Evolutionary conservation across 2,113 vertebrate genomes (phyloP).

Genomic region (Ciconia maguari): DNA sequence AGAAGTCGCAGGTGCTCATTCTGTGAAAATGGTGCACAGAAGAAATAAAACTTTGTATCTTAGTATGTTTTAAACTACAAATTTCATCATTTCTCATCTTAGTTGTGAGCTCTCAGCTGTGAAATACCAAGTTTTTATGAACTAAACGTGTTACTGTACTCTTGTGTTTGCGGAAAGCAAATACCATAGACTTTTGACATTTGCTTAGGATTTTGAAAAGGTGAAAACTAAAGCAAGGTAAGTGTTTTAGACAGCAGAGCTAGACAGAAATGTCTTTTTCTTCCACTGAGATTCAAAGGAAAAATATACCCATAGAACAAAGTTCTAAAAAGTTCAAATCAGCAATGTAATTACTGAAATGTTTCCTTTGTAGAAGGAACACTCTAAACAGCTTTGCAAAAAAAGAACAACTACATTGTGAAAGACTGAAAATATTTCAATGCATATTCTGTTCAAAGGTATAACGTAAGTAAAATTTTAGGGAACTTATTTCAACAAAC

Average conservation of each 20-base stretch:
- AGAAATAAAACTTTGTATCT: accelerated
- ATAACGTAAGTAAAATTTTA: not conserved
- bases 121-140: not conserved
- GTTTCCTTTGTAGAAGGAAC: not conserved
- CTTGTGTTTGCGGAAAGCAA: not conserved
- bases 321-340: not conserved
- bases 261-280: not conserved
- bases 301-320: not conserved
- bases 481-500: not conserved
- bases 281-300: not conserved
- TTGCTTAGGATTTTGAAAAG: not conserved
- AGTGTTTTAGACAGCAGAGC: not conserved
- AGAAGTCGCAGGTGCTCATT: accelerated
- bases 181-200: not conserved
- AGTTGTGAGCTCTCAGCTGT: not conserved
- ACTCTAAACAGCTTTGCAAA: not conserved
- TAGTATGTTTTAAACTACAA: accelerated
- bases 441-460: not conserved
- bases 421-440: not conserved
- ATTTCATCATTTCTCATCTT: not conserved
- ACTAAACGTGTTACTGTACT: not conserved
- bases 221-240: not conserved
- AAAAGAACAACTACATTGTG: not conserved
- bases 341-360: not conserved
- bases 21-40: accelerated